phyloP scores from a whole-genome alignment of 2,888 invertebrate genomes.

The Anthophora plumipes region DNA sequence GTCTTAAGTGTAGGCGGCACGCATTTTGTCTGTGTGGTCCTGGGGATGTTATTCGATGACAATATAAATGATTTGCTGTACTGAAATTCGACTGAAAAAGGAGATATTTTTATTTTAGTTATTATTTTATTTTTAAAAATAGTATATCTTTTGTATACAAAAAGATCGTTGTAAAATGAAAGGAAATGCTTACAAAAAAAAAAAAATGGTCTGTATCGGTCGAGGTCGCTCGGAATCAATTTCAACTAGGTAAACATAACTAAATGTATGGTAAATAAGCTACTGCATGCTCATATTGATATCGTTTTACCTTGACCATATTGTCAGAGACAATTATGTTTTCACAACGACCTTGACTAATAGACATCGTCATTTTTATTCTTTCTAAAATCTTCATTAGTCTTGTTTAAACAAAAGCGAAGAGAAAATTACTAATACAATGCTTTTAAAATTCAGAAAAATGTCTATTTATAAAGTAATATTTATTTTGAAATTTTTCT shows the following conservation, averaged over 20 bases:
- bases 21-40: no score
- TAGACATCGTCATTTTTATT: neutral
- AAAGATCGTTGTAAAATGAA: neutral
- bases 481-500: neutral
- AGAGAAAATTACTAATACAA: no score
- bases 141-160: no score
- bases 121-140: no score
- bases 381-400: neutral
- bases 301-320: conserved; percentile 1
- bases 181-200: no score
- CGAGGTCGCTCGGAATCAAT: conserved; percentile 1
- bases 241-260: conserved; percentile 2
- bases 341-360: neutral
- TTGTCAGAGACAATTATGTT: neutral
- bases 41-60: no score
- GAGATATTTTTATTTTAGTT: no score
- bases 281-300: conserved; percentile 6
- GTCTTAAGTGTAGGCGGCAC: no score
- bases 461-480: neutral
- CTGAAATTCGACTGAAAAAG: no score
- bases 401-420: no score
- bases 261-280: conserved; percentile 21
- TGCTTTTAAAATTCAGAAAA: no score
- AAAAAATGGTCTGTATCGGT: neutral
- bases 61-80: no score